Evolutionary conservation across 2,113 vertebrate species (phyloP).

Genomic region (Lontra canadensis): DNA sequence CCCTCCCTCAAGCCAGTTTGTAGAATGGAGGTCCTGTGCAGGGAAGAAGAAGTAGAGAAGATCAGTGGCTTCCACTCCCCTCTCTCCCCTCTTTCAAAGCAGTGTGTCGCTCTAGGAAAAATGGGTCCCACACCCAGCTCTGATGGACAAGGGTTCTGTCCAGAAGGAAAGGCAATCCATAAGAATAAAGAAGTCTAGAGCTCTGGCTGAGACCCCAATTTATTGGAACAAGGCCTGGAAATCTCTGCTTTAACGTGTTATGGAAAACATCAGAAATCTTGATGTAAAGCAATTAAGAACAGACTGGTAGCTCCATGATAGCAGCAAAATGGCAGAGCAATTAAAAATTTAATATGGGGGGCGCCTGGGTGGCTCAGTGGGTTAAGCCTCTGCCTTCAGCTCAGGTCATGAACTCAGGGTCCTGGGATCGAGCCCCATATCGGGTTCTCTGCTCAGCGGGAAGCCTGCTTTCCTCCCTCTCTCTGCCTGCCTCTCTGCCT

Average conservation of each 20-base stretch:
- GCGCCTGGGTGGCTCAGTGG: too few relatives aligned
- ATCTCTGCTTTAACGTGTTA: background rate
- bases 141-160: background rate
- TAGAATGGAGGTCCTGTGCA: background rate
- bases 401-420: too few relatives aligned
- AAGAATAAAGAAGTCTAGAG: background rate
- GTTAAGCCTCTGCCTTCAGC: too few relatives aligned
- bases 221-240: background rate
- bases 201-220: background rate
- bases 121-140: background rate
- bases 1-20: background rate
- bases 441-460: too few relatives aligned
- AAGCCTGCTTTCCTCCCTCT: too few relatives aligned
- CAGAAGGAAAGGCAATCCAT: background rate
- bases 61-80: background rate
- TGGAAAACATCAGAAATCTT: slow-evolving; percentile 20
- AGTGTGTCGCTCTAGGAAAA: background rate
- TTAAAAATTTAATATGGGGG: background rate
- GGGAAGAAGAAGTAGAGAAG: background rate
- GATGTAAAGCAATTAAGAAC: background rate
- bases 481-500: too few relatives aligned
- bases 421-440: too few relatives aligned
- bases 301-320: background rate
- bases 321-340: background rate
- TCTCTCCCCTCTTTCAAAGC: background rate